phyloP scores from a whole-genome alignment of 1,140 invertebrate species.

The Cheumatopsyche charites region DNA sequence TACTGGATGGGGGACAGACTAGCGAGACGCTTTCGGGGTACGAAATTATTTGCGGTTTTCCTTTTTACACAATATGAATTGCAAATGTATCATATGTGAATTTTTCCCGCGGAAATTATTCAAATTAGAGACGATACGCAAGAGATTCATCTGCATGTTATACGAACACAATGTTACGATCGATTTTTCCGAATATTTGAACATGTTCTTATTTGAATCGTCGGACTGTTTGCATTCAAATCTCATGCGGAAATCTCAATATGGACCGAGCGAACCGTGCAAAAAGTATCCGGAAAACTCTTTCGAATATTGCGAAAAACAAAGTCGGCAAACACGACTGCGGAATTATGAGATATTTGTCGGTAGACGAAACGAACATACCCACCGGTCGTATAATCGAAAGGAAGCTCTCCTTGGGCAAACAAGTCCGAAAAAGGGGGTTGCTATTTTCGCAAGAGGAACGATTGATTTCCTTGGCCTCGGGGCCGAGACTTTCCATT shows the following conservation, averaged over 20 bases:
- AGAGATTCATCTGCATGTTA: no score
- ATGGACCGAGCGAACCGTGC: no score
- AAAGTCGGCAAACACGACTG: not conserved
- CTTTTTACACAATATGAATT: not conserved
- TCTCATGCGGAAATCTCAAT: no score
- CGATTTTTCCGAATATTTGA: no score
- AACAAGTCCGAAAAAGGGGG: slow-evolving; percentile 10
- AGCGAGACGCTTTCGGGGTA: not conserved
- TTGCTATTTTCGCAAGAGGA: slow-evolving; percentile 20
- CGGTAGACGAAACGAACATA: not conserved
- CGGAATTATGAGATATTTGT: slow-evolving; percentile 22
- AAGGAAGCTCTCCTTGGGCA: not conserved
- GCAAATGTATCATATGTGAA: no score
- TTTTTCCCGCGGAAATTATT: no score
- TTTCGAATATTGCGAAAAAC: no score
- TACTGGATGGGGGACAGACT: not conserved
- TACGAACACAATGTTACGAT: no score
- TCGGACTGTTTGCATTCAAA: no score
- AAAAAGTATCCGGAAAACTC: no score
- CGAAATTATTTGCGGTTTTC: not conserved
- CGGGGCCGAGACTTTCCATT: slow-evolving; percentile 25
- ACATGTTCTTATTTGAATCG: no score
- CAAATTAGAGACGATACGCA: no score
- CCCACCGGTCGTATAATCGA: not conserved
- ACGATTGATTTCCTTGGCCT: slow-evolving; percentile 14